Evolutionary conservation across 2,113 vertebrate species (phyloP).

Genomic region (Scophthalmus maximus): DNA sequence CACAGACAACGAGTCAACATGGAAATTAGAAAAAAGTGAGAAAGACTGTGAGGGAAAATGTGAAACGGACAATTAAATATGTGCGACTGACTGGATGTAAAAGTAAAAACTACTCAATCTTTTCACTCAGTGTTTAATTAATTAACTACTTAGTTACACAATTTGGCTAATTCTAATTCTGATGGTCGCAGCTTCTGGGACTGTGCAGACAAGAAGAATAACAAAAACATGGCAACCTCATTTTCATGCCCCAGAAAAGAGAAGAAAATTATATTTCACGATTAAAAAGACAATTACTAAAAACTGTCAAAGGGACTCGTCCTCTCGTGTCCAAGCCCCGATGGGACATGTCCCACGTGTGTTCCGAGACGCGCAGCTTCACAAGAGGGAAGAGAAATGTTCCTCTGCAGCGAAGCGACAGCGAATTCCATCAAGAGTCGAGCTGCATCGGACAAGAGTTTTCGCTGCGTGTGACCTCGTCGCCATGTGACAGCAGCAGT

Average conservation of each 20-base stretch:
- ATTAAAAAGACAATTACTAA: too few species aligned
- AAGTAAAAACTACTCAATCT: too few species aligned
- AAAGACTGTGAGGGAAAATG: too few species aligned
- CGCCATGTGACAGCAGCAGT: conserved; percentile 60
- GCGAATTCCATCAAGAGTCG: conserved; percentile 66
- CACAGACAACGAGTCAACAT: not conserved
- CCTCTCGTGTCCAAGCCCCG: too few species aligned
- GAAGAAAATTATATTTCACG: not conserved
- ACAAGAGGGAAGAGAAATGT: not conserved
- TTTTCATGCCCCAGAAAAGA: not conserved
- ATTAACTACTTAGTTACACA: not conserved
- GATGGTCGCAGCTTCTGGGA: not conserved
- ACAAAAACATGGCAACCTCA: not conserved
- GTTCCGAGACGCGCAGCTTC: conserved; percentile 1
- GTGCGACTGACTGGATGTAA: too few species aligned
- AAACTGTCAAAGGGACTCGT: conserved; percentile 1
- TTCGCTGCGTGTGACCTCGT: conserved; percentile 48
- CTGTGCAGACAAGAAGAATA: too few species aligned
- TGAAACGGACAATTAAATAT: not conserved
- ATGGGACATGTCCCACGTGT: conserved; percentile 13
- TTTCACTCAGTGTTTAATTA: not conserved
- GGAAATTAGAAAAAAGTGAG: not conserved
- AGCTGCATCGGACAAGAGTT: conserved; percentile 31
- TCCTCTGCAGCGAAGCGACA: conserved; percentile 21
- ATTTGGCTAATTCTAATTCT: not conserved